Percentiles rank a stretch among this genome's conserved stretches.
Evolutionary conservation across 2,797 vertebrate species (phyloP).

Genomic region (Arnoldichthys spilopterus): DNA sequence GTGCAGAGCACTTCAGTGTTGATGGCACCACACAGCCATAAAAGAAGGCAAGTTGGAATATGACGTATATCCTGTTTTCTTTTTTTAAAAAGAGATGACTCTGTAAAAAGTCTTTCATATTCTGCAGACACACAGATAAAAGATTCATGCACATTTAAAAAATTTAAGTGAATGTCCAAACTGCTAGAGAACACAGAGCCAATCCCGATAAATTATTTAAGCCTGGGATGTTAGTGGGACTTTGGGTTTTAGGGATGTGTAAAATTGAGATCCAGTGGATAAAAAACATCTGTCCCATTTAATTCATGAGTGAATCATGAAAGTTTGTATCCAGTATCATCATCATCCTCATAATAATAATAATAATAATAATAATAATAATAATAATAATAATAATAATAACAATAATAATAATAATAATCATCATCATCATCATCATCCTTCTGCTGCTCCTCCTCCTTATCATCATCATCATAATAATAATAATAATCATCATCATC

Average conservation of each 20-base stretch:
- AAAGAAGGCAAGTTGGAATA: neutral
- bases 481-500: too few species aligned
- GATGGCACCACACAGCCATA: neutral
- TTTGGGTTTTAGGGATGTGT: constrained; percentile 54
- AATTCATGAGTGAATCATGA: neutral
- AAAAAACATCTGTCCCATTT: constrained; percentile 29
- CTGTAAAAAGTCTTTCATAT: constrained; percentile 58
- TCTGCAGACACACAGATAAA: constrained; percentile 75
- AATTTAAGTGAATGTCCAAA: constrained; percentile 79
- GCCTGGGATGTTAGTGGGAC: constrained; percentile 60
- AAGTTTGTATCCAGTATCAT: neutral
- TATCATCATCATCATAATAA: too few species aligned
- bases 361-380: too few species aligned
- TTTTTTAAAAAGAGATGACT: neutral
- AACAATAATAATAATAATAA: too few species aligned
- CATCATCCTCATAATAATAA: constrained; percentile 21
- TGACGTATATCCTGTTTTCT: neutral
- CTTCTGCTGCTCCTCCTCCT: too few species aligned
- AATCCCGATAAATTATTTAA: constrained; percentile 74
- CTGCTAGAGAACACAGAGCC: constrained; percentile 67
- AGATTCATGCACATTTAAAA: constrained; percentile 79
- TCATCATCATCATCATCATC: too few species aligned
- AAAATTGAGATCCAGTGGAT: constrained; percentile 51
- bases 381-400: too few species aligned
- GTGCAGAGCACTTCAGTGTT: neutral